Conservation (phyloP, 2,797 vertebrate genomes). For the Sus cebifrons region DNA sequence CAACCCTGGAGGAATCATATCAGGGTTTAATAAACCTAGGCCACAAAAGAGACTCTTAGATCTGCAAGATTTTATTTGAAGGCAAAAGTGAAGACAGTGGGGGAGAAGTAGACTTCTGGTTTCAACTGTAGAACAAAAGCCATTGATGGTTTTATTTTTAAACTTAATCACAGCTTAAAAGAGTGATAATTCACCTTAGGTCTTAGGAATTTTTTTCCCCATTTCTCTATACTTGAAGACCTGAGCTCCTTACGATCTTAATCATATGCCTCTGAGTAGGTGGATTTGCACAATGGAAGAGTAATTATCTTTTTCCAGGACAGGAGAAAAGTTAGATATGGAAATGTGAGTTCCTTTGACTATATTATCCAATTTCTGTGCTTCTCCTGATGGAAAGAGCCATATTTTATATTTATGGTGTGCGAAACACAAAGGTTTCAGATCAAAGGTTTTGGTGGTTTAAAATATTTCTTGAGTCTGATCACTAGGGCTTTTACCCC, state of each 20-base stretch:
- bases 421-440: constrained; percentile 59
- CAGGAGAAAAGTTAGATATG: neutral
- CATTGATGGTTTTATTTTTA: constrained; percentile 76
- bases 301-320: neutral
- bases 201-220: constrained; percentile 58
- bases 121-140: constrained; percentile 77
- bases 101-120: constrained; percentile 38
- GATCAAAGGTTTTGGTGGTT: constrained; percentile 51
- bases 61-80: constrained; percentile 77
- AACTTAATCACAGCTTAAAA: constrained; percentile 80
- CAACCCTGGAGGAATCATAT: constrained; percentile 75
- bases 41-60: constrained; percentile 70
- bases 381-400: constrained; percentile 40
- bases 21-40: constrained; percentile 80
- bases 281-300: constrained; percentile 48
- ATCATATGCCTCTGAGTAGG: constrained; percentile 49
- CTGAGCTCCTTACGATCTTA: neutral
- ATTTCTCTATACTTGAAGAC: constrained; percentile 51
- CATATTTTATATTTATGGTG: constrained; percentile 48
- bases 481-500: neutral
- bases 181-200: constrained; percentile 62
- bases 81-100: constrained; percentile 66
- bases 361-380: neutral
- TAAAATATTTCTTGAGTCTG: constrained; percentile 59
- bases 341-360: constrained; percentile 35